Evolutionary conservation across 2,888 invertebrate genomes (phyloP), one percentile per base, ranked within the genome.

Genomic region (Hypercompe scribonia): DNA sequence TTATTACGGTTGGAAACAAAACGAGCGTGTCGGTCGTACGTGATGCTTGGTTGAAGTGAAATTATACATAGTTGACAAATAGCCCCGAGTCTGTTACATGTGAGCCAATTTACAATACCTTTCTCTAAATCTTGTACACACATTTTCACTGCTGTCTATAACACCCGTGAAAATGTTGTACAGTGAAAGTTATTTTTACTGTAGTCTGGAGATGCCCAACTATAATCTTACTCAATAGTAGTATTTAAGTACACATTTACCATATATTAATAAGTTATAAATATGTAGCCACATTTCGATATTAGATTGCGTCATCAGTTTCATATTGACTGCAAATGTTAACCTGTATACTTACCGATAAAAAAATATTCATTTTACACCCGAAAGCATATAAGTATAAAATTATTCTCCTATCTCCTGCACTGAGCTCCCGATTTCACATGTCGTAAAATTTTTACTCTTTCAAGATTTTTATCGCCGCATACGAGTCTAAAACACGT

Each of bases 31-130:
- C 75, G 50, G 36, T 61, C 46, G 64, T 69, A 71, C 73, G 78
- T 78, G 33, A 81, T 78, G 82, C 77, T 83, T 81, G 78, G 82
- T 75, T 89, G 88, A 87, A 87, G 86, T 85, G 82, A 90, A 90
- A 90, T 90, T 90, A 90, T 90, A 90, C 90, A 88, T 87, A 89
- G 85, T 90, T 89, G 89, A 91, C 91, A 91, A 92, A 92, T 90
- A 90, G 86, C 89, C 86, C 82, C 85, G 78, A 86, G 83, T 87
- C 80, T 73, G 78, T 81, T 79, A 80, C 82, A 81, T 79, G 80
- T 70, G 79, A 88, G 88, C 88, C 90, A 91, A 89, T 91, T 90
- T 90, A 86, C 87, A 86, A 89, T 91, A 91, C 86, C 87, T 86
- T 89, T 87, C 86, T 83, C 89, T 88, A 88, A 88, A 89, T 88